A percentile compares a stretch with the other conserved stretches of the same genome.
Evolutionary conservation across 2,888 invertebrate species (phyloP).

Genomic region (Melieria crassipennis): DNA sequence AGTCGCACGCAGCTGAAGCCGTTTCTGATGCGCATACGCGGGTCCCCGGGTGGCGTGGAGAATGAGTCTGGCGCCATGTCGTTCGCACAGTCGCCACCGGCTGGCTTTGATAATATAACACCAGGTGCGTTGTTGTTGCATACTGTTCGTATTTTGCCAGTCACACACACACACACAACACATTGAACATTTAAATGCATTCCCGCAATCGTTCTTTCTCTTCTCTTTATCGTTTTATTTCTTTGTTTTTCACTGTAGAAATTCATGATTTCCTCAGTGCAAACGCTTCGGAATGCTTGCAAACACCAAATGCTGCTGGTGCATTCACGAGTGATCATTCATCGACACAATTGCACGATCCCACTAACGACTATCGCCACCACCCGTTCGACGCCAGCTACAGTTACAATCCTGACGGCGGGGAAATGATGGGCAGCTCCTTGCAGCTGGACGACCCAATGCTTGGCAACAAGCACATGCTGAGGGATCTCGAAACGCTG

Average conservation of each 20-base stretch:
- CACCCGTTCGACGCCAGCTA: constrained; percentile 42
- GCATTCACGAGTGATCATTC: constrained; percentile 39
- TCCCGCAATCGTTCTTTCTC: constrained; percentile 34
- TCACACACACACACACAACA: neutral
- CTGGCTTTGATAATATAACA: neutral
- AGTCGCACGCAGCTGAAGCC: constrained; percentile 81
- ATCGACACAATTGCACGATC: constrained; percentile 37
- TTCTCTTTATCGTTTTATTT: neutral
- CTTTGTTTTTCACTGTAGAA: constrained; percentile 50
- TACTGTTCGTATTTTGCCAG: neutral
- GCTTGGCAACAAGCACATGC: constrained; percentile 53
- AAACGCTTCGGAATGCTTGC: constrained; percentile 60
- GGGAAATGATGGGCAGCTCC: constrained; percentile 48
- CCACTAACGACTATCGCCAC: constrained; percentile 32
- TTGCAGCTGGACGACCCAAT: constrained; percentile 50
- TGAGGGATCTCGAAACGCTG: constrained; percentile 65
- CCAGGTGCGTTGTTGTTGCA: neutral
- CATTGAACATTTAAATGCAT: constrained; percentile 28
- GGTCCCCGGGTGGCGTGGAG: constrained; percentile 76
- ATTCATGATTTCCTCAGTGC: constrained; percentile 64
- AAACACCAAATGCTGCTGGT: constrained; percentile 46
- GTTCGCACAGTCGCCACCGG: constrained; percentile 39
- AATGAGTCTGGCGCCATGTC: constrained; percentile 71
- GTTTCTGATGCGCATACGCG: constrained; percentile 83
- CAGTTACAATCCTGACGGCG: constrained; percentile 45